Evolutionary conservation across 1,140 invertebrate genomes (phyloP).

Genomic region (Leptonema lineaticorne): DNA sequence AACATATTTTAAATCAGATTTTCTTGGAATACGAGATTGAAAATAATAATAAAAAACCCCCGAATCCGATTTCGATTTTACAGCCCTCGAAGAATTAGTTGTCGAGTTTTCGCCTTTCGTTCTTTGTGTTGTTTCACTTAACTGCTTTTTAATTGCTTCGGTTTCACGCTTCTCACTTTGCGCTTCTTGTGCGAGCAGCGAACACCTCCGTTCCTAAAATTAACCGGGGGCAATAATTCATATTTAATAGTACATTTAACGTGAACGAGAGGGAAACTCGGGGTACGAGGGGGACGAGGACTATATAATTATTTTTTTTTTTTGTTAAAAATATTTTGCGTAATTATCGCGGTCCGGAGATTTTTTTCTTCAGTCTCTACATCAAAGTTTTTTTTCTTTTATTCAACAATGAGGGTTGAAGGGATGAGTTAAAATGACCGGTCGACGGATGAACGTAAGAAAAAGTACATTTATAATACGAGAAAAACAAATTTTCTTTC

Average conservation of each 20-base stretch:
- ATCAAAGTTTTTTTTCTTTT: no score
- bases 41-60: no score
- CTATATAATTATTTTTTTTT: slow-evolving; percentile 17
- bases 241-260: slow-evolving; percentile 34
- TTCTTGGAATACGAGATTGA: no score
- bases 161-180: slow-evolving; percentile 1
- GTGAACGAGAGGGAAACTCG: no score
- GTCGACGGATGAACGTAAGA: no score
- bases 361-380: no score
- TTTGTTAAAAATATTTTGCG: not conserved
- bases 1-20: no score
- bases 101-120: not conserved
- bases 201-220: slow-evolving; percentile 15
- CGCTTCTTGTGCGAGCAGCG: not conserved
- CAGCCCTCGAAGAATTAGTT: no score
- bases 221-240: slow-evolving; percentile 28
- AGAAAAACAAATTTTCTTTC: not conserved
- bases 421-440: no score
- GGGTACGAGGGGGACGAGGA: no score
- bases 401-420: no score
- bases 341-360: slow-evolving; percentile 6
- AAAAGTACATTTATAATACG: not conserved
- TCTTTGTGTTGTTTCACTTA: slow-evolving; percentile 26
- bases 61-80: no score
- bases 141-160: slow-evolving; percentile 34